A percentile compares a stretch with the other conserved stretches of the same genome.
Evolutionary conservation across 2,888 invertebrate species (phyloP).

Genomic region (Ophion slaviceki): DNA sequence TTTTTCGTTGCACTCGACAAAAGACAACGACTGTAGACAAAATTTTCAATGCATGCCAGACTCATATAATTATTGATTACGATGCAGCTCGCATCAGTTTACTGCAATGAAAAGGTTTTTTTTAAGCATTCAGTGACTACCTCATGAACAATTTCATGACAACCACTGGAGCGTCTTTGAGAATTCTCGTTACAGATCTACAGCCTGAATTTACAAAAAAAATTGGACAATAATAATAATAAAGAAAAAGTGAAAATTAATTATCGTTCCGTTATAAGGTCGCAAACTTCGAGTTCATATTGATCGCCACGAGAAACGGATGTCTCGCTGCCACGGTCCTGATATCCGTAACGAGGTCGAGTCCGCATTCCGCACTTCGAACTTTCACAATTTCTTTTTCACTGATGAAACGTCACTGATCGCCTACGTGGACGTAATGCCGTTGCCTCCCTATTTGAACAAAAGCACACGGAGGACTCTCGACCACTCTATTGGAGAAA

Average conservation of each 20-base stretch:
- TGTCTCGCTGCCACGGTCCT: constrained; percentile 24
- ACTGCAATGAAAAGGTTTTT: background rate
- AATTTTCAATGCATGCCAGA: no score
- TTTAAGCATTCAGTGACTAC: background rate
- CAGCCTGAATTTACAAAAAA: no score
- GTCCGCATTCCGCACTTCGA: constrained; percentile 47
- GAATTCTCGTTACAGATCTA: no score
- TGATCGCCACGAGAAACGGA: constrained; percentile 17
- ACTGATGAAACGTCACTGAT: constrained; percentile 11
- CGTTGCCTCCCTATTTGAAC: background rate
- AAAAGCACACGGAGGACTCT: background rate
- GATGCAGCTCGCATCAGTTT: no score
- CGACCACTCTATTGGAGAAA: background rate
- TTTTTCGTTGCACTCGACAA: background rate
- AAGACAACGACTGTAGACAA: no score
- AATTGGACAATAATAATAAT: background rate
- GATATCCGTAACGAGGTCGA: constrained; percentile 50
- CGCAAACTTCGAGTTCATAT: constrained; percentile 2
- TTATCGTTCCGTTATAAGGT: background rate
- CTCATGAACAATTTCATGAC: no score
- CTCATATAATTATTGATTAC: no score
- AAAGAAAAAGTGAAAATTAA: background rate
- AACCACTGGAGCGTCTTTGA: background rate
- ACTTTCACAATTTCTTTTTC: constrained; percentile 65
- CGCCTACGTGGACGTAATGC: constrained; percentile 4